Percentiles rank a stretch among this genome's conserved stretches.
Conservation (phyloP, 2,113 vertebrate genomes). For the Sturnus vulgaris region DNA sequence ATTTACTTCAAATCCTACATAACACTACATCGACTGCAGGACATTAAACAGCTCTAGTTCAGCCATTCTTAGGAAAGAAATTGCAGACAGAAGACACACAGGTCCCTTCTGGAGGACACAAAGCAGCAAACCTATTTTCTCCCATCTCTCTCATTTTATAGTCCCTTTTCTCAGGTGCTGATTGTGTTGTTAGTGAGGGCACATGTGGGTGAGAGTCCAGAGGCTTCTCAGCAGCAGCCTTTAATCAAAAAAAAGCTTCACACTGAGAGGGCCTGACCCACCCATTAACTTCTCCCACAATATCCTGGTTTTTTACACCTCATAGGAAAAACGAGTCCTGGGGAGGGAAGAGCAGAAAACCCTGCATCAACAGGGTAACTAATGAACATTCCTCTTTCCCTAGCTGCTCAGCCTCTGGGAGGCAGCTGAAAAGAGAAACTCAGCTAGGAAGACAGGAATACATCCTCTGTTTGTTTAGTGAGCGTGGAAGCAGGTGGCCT, state of each 20-base stretch:
- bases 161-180: neutral
- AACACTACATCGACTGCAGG: neutral
- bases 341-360: neutral
- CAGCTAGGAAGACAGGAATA: neutral
- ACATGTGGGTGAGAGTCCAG: neutral
- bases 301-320: neutral
- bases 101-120: neutral
- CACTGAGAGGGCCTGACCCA: neutral
- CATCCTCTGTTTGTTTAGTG: neutral
- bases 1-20: neutral
- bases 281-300: neutral
- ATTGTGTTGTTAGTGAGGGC: neutral
- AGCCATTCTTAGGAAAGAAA: neutral
- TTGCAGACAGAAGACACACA: neutral
- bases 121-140: neutral
- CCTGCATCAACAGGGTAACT: neutral
- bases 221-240: neutral
- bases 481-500: neutral
- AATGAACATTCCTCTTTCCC: neutral
- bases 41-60: neutral
- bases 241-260: neutral
- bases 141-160: neutral
- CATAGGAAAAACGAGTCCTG: neutral
- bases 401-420: neutral
- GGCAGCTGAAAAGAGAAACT: neutral